Evolutionary conservation across 2,113 vertebrate species (phyloP), one percentile per base, ranked within the genome.

Genomic region (Barnardius zonarius): DNA sequence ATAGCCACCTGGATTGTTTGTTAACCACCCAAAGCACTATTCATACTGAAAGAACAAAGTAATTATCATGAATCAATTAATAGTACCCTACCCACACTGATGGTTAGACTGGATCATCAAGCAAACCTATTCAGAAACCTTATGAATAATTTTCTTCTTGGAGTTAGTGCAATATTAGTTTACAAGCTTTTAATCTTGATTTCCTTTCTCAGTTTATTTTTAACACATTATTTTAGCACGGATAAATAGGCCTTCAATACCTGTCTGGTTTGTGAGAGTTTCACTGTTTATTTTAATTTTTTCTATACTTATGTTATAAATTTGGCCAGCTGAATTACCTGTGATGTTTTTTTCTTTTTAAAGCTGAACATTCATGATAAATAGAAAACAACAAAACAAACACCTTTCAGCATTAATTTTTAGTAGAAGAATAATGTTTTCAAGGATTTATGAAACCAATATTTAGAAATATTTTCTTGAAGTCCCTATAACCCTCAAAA

Each of bases 1-100:
- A 55, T 55, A 81, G 43, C 35, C 61, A 88, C 79, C 83, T 92
- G 80, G 33, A 83, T 81, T 66, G 17, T 78, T 95, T 95, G 41
- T 62, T 86, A 61, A 88, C 66, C 48, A 93, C 24, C 30, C 54
- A 92, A 57, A 88, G 25, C 17, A 48, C 61, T 68, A 28, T 22
- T 77, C 25, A 51, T 52, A 44, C 33, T 86, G 68, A 73, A 92
- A 88, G 17, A 94, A 66, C 41, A 84, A 88, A 93, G 81, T 95
- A 86, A 90, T 95, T 94, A 55, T 43, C 39, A 28, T 44, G 51
- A 92, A 44, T 92, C 68, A 75, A 86, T 86, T 86, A 86, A 61
- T 17, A 94, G 12, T 70, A 55, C 33, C 48, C 7, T 81, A 81
- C 30, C 17, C 61, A 84, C 44, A 27, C 48, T 52, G 86, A 86